phyloP scores from a whole-genome alignment of 2,113 vertebrate species.

The Phylloscopus trochilus region DNA sequence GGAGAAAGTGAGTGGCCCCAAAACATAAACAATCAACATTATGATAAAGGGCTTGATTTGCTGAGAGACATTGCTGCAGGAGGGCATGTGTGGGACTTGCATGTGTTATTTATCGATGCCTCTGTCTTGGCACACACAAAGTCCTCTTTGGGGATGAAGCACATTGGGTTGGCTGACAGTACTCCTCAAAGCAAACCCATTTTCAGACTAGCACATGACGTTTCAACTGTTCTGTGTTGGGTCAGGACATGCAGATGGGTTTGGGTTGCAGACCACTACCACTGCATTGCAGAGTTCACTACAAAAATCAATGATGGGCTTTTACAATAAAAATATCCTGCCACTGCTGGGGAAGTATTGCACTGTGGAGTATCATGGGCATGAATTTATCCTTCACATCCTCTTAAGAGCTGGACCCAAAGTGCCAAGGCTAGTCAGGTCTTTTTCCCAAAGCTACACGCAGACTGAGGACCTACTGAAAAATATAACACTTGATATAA shows the following conservation, averaged over 20 bases:
- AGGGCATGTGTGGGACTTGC: background rate
- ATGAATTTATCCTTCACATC: background rate
- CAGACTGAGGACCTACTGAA: background rate
- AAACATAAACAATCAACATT: background rate
- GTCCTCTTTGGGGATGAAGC: background rate
- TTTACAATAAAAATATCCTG: background rate
- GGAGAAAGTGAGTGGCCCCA: background rate
- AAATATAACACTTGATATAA: background rate
- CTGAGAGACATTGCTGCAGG: background rate
- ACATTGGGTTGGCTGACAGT: background rate
- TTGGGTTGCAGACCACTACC: background rate
- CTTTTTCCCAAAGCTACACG: background rate
- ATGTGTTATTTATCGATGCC: rapidly evolving
- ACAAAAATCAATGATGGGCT: background rate
- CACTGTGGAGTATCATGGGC: background rate
- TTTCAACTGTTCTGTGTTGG: background rate
- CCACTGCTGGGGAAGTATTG: background rate
- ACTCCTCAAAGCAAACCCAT: background rate
- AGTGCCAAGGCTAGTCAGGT: background rate
- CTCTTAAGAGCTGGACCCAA: background rate
- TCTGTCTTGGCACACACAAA: background rate
- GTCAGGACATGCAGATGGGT: background rate
- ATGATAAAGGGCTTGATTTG: background rate
- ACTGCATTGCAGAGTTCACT: background rate
- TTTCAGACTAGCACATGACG: background rate